These are phyloP conservation scores for Sebastes itinus DNA, from an alignment of 2,797 vertebrate species.

Conservation along the genomic window DNA sequence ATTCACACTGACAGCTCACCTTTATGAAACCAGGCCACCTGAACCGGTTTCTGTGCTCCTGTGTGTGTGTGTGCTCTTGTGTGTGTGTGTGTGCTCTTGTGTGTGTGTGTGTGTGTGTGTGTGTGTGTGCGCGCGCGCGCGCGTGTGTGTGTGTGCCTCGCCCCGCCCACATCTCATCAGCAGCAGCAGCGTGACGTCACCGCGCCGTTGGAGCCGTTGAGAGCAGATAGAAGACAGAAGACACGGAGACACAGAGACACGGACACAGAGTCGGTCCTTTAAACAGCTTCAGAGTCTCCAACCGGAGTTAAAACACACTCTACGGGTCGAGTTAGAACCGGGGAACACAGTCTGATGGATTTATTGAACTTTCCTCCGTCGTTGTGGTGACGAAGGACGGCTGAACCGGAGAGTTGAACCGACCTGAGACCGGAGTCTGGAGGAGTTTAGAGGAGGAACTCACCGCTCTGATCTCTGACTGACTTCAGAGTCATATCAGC, in stretches of 20 bases:
- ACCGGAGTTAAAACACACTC: too few species aligned
- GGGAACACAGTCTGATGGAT: conserved; percentile 1
- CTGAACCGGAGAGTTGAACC: neutral
- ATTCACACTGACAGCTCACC: neutral
- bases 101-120: neutral
- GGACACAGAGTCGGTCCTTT: neutral
- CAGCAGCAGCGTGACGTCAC: neutral
- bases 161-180: conserved; percentile 6
- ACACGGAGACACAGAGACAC: too few species aligned
- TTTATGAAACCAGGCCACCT: neutral
- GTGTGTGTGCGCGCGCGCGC: neutral
- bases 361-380: neutral
- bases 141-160: neutral
- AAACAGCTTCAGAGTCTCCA: neutral
- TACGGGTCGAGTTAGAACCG: too few species aligned
- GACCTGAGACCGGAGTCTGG: neutral
- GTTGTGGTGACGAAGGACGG: neutral
- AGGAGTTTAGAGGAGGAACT: neutral
- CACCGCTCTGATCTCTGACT: too few species aligned
- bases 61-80: neutral
- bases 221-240: neutral
- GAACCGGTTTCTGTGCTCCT: neutral
- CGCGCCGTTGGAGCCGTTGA: neutral
- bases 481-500: too few species aligned
- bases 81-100: too few species aligned